A percentile compares a stretch with the other conserved stretches of the same genome.
These are phyloP conservation scores for Congeria kusceri DNA, from an alignment of 2,888 invertebrate species.

Conservation along the genomic window DNA sequence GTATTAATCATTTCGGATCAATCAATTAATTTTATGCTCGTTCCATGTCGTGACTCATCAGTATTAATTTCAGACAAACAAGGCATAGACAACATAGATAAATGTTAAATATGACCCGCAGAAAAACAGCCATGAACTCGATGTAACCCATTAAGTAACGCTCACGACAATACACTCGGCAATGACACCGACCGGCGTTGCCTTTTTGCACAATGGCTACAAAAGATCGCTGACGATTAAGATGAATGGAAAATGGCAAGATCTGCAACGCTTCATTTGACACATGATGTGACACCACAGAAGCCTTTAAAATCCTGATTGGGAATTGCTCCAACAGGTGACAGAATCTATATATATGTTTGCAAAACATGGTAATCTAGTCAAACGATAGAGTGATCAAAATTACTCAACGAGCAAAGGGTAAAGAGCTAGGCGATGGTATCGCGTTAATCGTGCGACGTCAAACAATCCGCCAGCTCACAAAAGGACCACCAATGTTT, in stretches of 20 bases:
- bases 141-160: too few relatives aligned
- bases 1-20: too few relatives aligned
- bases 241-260: constrained; percentile 39
- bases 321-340: constrained; percentile 29
- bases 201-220: too few relatives aligned
- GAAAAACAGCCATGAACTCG: too few relatives aligned
- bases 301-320: constrained; percentile 13
- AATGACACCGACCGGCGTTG: too few relatives aligned
- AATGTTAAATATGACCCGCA: too few relatives aligned
- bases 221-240: not conserved
- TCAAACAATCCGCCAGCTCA: constrained; percentile 15
- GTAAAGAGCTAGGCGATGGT: constrained; percentile 9
- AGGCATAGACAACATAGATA: too few relatives aligned
- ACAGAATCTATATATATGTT: constrained; percentile 38
- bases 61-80: too few relatives aligned
- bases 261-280: constrained; percentile 29
- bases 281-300: constrained; percentile 29
- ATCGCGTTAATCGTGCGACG: constrained; percentile 30
- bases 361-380: constrained; percentile 16
- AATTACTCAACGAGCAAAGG: constrained; percentile 27
- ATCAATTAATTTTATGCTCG: too few relatives aligned
- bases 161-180: too few relatives aligned
- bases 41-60: too few relatives aligned
- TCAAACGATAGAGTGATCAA: constrained; percentile 45
- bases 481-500: constrained; percentile 10